Base-by-base conservation (phyloP, 1,140 invertebrate species). In the Zaprionus nigranus region DNA sequence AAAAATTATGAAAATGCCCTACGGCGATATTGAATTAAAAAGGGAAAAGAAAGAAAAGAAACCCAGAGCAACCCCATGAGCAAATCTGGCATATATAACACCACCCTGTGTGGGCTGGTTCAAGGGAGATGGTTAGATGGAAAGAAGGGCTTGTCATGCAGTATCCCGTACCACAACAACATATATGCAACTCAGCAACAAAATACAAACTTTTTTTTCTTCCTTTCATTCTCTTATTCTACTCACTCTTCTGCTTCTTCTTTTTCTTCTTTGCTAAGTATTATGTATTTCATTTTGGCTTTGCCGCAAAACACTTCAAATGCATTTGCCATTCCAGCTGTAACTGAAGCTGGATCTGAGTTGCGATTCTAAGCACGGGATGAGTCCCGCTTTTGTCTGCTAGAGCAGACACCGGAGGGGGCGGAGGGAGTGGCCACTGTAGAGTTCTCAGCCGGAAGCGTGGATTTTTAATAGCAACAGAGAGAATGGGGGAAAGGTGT, bases 221-320 rank as follows among this genome's bases (percentile, higher is more conserved):
- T 13, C 5, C 5, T 43, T 43, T 43, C 40, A 17, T n/a, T 2
- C 6, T 17, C n/a, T 7, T 7, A 5, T 43, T 43, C 20, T 22
- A 12, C 46, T 49, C 17, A 2, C 9, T 3, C 43, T 46, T 4
- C 46, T 17, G 0, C 46, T 49, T 43, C n/a, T 46, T 46, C 40
- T 49, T 49, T 3, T 17, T 12, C 17, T 82, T 82, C 77, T 82
- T 43, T 82, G 73, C 77, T 80, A 87, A 87, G 85, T 90, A 90
- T 88, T 87, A 84, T 88, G 81, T 90, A 84, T 88, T 88, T 88
- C 85, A 76, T 88, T 88, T 88, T 84, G 81, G 84, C 78, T 84
- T 87, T 90, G 84, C 84, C 84, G 71, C 84, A 88, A 88, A 58
- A 88, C 84, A 88, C 84, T 88, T 78, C 81, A 87, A 87, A 88